Evolutionary conservation across 2,797 vertebrate genomes (phyloP).

Genomic region (Chiloscyllium punctatum): DNA sequence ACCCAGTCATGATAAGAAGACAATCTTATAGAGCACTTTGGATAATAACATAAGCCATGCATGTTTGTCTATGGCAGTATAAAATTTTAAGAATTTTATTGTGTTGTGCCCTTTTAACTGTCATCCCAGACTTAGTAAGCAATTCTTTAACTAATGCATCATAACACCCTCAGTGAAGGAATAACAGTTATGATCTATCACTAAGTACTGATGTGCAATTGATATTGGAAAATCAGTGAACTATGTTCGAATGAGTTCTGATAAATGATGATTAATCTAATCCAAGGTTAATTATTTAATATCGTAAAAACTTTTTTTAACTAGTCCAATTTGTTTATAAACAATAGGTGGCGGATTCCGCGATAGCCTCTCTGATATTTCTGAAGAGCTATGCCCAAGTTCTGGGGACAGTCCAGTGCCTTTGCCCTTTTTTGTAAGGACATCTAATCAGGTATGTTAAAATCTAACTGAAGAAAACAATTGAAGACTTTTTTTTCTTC

Average conservation of each 20-base stretch:
- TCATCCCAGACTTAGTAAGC: background rate
- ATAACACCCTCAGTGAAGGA: background rate
- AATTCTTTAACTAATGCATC: background rate
- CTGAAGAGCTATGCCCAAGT: conserved; percentile 93
- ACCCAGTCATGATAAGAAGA: background rate
- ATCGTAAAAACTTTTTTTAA: background rate
- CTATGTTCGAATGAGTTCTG: background rate
- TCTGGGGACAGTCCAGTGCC: conserved; percentile 85
- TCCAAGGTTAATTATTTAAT: background rate
- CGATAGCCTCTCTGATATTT: conserved; percentile 96
- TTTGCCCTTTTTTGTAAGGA: conserved; percentile 86
- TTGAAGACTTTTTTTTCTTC: background rate
- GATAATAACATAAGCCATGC: background rate
- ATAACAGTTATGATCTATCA: background rate
- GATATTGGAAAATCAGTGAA: background rate
- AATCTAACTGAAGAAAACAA: background rate
- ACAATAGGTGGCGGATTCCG: conserved; percentile 81
- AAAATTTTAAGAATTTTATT: background rate
- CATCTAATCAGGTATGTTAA: conserved; percentile 80
- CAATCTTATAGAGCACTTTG: background rate
- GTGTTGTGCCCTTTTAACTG: background rate
- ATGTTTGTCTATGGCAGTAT: background rate
- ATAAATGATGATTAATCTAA: background rate
- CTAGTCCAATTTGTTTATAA: background rate
- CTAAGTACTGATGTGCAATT: background rate